phyloP scores from a whole-genome alignment of 2,113 vertebrate species.

The Neodon shergylaensis region DNA sequence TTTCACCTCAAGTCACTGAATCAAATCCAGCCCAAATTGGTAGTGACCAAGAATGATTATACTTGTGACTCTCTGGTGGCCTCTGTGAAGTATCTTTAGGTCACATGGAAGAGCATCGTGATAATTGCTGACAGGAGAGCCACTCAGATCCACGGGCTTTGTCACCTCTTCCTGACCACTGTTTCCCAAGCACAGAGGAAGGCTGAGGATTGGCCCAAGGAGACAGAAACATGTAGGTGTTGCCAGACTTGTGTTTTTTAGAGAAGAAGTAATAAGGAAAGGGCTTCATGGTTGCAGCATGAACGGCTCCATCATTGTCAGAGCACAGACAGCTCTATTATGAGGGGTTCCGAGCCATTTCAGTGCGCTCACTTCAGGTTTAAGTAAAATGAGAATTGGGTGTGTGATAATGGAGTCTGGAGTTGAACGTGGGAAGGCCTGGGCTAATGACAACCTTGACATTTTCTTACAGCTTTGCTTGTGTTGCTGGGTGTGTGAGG shows the following conservation, averaged over 20 bases:
- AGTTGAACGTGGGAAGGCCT: not conserved
- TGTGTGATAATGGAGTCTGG: constrained; percentile 20
- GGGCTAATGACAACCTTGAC: not conserved
- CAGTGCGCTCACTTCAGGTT: constrained; percentile 43
- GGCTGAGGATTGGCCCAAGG: not conserved
- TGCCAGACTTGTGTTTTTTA: not conserved
- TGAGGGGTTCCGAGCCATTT: not conserved
- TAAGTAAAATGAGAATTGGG: constrained; percentile 35
- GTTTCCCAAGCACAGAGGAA: not conserved
- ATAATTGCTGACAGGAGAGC: constrained; percentile 31
- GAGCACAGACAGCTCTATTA: not conserved
- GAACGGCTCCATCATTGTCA: not conserved
- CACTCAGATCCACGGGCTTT: not conserved
- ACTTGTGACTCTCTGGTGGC: constrained; percentile 55
- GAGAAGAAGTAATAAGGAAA: not conserved
- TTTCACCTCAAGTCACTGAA: constrained; percentile 79
- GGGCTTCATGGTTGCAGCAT: not conserved
- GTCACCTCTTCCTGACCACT: not conserved
- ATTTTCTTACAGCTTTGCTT: not conserved
- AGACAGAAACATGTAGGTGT: not conserved
- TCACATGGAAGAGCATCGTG: not conserved
- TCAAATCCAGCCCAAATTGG: constrained; percentile 76
- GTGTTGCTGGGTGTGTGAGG: not conserved
- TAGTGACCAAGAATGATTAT: constrained; percentile 74
- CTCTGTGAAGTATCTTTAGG: constrained; percentile 59